A percentile compares a stretch with the other conserved stretches of the same genome.
Evolutionary conservation across 2,797 vertebrate species (phyloP).

Genomic region (Coracias cyanogaster): DNA sequence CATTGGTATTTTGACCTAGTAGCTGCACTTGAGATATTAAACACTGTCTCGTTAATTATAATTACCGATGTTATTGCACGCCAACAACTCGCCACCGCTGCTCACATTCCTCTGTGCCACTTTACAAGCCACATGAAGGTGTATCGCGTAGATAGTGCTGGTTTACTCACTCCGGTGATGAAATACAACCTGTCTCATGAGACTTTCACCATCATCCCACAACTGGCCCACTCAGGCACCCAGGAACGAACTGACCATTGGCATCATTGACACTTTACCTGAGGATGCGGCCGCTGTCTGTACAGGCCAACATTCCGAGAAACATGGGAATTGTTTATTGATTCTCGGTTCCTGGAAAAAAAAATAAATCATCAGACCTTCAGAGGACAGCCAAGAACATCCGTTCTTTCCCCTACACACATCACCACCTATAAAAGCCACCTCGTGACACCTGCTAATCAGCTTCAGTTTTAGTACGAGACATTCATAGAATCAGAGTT

Average conservation of each 20-base stretch:
- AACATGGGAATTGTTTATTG: background rate
- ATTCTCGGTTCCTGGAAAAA: background rate
- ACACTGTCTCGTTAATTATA: background rate
- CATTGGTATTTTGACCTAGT: background rate
- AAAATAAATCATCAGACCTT: background rate
- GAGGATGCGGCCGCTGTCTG: background rate
- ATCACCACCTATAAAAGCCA: background rate
- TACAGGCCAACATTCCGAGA: background rate
- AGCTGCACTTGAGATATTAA: background rate
- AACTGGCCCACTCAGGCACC: background rate
- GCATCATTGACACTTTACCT: background rate
- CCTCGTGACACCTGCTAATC: background rate
- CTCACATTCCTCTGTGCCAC: background rate
- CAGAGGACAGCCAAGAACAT: background rate
- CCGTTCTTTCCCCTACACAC: background rate
- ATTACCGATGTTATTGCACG: background rate
- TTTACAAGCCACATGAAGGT: background rate
- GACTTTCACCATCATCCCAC: background rate
- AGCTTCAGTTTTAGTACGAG: background rate
- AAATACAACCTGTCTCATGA: background rate
- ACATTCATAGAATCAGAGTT: too few species aligned
- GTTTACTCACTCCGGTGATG: background rate
- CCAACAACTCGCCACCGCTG: background rate
- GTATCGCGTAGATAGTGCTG: background rate
- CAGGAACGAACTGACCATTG: background rate